Base-by-base conservation (phyloP, 2,797 vertebrate species). In the Hylomyscus alleni region DNA sequence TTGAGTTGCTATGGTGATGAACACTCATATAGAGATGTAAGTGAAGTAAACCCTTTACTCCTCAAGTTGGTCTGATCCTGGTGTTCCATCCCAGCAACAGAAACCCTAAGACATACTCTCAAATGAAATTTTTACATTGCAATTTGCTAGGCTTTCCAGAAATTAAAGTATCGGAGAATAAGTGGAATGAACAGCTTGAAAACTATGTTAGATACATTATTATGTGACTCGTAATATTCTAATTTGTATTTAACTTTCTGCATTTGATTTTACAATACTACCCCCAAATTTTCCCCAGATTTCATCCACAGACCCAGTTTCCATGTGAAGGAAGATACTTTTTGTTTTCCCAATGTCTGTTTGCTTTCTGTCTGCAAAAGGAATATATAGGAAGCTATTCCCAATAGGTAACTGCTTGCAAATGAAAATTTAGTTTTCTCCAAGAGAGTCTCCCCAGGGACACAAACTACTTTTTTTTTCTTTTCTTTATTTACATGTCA, bases 161-260 rank as follows among this genome's bases (percentile, higher is more conserved):
- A 90, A 69, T 44, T 22, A 85, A 96, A 52, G 65, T 80, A 91
- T 9, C 81, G 40, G 62, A 40, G 34, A 67, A 58, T 52, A 69
- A 88, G 24, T 15, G 52, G 26, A 26, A 65, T 80, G 72, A 20
- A 20, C 29, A 10, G 26, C 6, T 88, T 80, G 31, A 52, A 92
- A 37, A 58, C 6, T 8, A 1, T 78, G 26, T 73, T 65, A 77
- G 4, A 29, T 65, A 47, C 19, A 54, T 85, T 50, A 2, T 47
- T 56, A 6, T 89, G n/a, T 26, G 62, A 73, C n/a, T 93, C 47
- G 65, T 73, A 69, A 34, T 80, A 73, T 11, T n/a, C 26, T 62
- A 90, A 87, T 34, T n/a, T 56, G 12, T 19, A 47, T 40, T 85
- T 81, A 44, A 52, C 24, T 5, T 67, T 89, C n/a, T 67, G 29